Evolutionary conservation across 2,888 invertebrate species (phyloP).

Genomic region (Scaptodrosophila latifasciaeformis): DNA sequence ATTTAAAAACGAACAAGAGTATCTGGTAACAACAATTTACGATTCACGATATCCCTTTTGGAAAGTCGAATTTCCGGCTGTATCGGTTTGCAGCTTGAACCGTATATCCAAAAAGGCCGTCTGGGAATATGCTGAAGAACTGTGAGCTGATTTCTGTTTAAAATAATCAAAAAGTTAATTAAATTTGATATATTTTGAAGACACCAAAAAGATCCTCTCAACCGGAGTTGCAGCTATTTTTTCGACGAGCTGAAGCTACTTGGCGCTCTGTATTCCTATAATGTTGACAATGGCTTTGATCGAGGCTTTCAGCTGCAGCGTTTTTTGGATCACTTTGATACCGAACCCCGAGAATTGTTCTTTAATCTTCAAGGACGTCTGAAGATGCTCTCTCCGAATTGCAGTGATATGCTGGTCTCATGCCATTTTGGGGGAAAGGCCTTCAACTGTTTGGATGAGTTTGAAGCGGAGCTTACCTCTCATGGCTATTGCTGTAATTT

Average conservation of each 20-base stretch:
- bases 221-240: conserved; percentile 38
- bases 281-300: conserved; percentile 36
- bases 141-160: conserved; percentile 59
- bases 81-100: conserved; percentile 79
- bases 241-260: conserved; percentile 54
- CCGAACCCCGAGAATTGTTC: conserved; percentile 56
- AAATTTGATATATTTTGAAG: conserved; percentile 22
- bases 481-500: conserved; percentile 76
- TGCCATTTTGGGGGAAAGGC: conserved; percentile 61
- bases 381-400: conserved; percentile 71
- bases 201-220: conserved; percentile 44
- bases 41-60: conserved; percentile 76
- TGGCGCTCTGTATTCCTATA: conserved; percentile 57
- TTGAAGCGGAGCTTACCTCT: conserved; percentile 69
- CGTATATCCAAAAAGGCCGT: conserved; percentile 75
- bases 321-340: conserved; percentile 62
- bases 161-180: not conserved
- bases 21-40: conserved; percentile 56
- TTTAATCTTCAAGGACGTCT: conserved; percentile 59
- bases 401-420: conserved; percentile 67
- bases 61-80: conserved; percentile 78
- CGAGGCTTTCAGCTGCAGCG: conserved; percentile 60
- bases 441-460: conserved; percentile 59
- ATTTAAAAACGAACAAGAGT: conserved; percentile 40
- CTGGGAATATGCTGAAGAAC: conserved; percentile 65